Conservation (phyloP, 2,113 vertebrate genomes). For the Neolamprologus falcicula region DNA sequence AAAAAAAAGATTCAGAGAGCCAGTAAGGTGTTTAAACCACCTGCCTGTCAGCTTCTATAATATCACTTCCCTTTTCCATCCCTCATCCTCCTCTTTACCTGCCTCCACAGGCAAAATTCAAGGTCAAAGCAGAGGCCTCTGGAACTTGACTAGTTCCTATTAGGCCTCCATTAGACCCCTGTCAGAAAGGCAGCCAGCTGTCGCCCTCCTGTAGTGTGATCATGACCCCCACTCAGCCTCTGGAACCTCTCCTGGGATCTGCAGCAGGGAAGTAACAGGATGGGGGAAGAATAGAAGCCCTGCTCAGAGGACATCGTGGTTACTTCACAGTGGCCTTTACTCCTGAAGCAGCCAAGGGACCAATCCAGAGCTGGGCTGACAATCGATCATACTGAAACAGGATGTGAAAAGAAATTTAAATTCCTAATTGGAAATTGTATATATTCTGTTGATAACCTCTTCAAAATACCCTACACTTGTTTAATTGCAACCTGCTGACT, state of each 20-base stretch:
- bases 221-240: conserved; percentile 33
- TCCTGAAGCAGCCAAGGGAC: neutral
- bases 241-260: conserved; percentile 15
- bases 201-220: conserved; percentile 25
- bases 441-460: neutral
- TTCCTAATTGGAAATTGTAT: neutral
- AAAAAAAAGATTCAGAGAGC: neutral
- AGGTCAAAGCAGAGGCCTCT: conserved; percentile 29
- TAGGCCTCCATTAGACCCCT: conserved; percentile 46
- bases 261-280: conserved; percentile 10
- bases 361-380: neutral
- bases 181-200: conserved; percentile 46
- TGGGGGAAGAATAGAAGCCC: conserved; percentile 29
- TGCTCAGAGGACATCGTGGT: conserved; percentile 35
- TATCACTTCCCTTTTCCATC: neutral
- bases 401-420: conserved; percentile 2
- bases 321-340: conserved; percentile 34
- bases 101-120: conserved; percentile 23
- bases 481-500: neutral
- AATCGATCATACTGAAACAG: conserved; percentile 11
- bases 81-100: neutral
- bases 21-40: neutral
- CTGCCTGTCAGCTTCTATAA: neutral
- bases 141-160: conserved; percentile 27
- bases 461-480: neutral